Evolutionary conservation across 2,888 invertebrate genomes (phyloP).

Genomic region (Lepeophtheirus nordmannii): DNA sequence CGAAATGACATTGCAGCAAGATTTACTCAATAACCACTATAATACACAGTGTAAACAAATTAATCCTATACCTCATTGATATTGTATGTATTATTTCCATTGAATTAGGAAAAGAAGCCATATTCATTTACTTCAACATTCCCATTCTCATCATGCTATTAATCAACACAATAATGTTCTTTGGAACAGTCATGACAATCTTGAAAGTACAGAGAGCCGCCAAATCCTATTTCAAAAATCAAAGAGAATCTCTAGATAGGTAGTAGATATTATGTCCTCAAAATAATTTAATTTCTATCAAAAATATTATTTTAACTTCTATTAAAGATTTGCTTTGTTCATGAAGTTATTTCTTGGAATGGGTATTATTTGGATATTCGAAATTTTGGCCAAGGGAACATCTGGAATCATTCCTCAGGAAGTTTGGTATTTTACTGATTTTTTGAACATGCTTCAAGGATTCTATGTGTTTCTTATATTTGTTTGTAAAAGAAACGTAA

Average conservation of each 20-base stretch:
- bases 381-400: background rate
- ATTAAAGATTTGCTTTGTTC: background rate
- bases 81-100: background rate
- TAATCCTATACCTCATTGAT: too few species aligned
- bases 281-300: background rate
- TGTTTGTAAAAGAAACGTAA: conserved; percentile 17
- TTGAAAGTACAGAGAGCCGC: background rate
- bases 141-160: conserved; percentile 7
- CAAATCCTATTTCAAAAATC: too few species aligned
- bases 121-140: background rate
- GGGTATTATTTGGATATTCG: conserved; percentile 18
- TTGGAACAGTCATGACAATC: background rate
- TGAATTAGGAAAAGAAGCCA: background rate
- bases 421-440: conserved; percentile 14
- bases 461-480: conserved; percentile 13
- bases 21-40: too few species aligned
- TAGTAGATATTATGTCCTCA: background rate
- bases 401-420: background rate
- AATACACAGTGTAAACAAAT: too few species aligned
- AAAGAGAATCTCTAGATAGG: too few species aligned
- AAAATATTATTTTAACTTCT: background rate
- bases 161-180: conserved; percentile 11
- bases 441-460: conserved; percentile 19
- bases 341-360: conserved; percentile 3
- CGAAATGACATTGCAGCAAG: too few species aligned